A percentile compares a stretch with the other conserved stretches of the same genome.
These are phyloP conservation scores for Drosophila testacea DNA, from an alignment of 2,888 invertebrate genomes.

Conservation along the genomic window DNA sequence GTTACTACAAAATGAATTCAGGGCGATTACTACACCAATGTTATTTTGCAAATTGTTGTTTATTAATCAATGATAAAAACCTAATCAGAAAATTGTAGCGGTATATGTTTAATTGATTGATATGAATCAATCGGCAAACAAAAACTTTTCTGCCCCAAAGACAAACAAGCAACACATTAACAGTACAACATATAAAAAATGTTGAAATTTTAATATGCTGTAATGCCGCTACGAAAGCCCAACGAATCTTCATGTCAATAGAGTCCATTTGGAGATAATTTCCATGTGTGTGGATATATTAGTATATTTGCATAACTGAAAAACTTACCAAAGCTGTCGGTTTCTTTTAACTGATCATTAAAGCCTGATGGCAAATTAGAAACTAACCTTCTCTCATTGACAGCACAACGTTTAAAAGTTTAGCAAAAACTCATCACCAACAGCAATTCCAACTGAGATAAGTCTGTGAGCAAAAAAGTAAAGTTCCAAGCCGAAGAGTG, in stretches of 20 bases:
- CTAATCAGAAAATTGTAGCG: constrained; percentile 71
- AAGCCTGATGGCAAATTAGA: constrained; percentile 61
- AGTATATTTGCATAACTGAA: constrained; percentile 28
- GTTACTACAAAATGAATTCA: constrained; percentile 5
- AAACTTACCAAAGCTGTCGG: constrained; percentile 15
- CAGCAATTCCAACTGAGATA: constrained; percentile 22
- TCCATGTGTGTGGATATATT: constrained; percentile 14
- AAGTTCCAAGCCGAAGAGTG: constrained; percentile 14
- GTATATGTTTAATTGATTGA: constrained; percentile 66
- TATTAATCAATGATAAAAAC: constrained; percentile 50
- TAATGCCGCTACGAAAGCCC: constrained; percentile 22
- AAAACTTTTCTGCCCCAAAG: constrained; percentile 52
- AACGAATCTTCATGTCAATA: constrained; percentile 1
- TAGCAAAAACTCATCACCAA: constrained; percentile 26
- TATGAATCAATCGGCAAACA: constrained; percentile 44
- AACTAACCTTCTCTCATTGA: constrained; percentile 47
- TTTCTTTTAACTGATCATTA: constrained; percentile 48
- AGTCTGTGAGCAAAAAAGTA: constrained; percentile 14
- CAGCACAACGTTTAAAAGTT: constrained; percentile 19
- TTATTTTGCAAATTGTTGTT: constrained; percentile 42
- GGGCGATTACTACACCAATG: constrained; percentile 21
- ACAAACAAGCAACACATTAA: constrained; percentile 40
- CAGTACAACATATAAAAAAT: constrained; percentile 30
- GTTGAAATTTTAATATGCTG: constrained; percentile 38
- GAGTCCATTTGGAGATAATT: constrained; percentile 30